Percentiles rank a stretch among this genome's conserved stretches.
phyloP scores from a whole-genome alignment of 2,888 invertebrate genomes.

The Vanessa cardui region DNA sequence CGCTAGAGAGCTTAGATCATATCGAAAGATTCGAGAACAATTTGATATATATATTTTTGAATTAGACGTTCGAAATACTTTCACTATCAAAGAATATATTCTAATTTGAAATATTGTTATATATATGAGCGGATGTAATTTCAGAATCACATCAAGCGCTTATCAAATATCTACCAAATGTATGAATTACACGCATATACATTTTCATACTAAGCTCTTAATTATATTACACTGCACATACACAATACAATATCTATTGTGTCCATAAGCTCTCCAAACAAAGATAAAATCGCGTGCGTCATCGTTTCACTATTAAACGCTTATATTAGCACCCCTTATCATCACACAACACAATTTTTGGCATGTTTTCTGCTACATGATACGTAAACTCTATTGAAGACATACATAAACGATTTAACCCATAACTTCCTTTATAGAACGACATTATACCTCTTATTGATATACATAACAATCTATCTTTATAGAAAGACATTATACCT shows the following conservation, averaged over 20 bases:
- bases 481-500: too few species aligned
- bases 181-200: neutral
- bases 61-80: too few species aligned
- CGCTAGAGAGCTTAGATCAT: too few species aligned
- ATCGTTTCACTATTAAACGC: conserved; percentile 7
- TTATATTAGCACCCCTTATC: conserved; percentile 1
- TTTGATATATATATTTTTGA: too few species aligned
- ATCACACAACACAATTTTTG: neutral
- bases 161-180: neutral
- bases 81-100: too few species aligned
- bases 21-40: too few species aligned
- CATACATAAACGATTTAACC: too few species aligned
- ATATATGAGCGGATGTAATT: neutral
- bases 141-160: neutral
- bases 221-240: conserved; percentile 11
- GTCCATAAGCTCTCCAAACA: conserved; percentile 22
- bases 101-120: too few species aligned
- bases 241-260: conserved; percentile 14
- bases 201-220: conserved; percentile 2
- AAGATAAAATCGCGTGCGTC: conserved; percentile 24
- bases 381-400: too few species aligned
- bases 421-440: too few species aligned
- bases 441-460: too few species aligned
- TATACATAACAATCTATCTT: too few species aligned
- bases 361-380: neutral